A percentile compares a stretch with the other conserved stretches of the same genome.
Conservation (phyloP, 2,113 vertebrate genomes). For the Mixornis gularis region DNA sequence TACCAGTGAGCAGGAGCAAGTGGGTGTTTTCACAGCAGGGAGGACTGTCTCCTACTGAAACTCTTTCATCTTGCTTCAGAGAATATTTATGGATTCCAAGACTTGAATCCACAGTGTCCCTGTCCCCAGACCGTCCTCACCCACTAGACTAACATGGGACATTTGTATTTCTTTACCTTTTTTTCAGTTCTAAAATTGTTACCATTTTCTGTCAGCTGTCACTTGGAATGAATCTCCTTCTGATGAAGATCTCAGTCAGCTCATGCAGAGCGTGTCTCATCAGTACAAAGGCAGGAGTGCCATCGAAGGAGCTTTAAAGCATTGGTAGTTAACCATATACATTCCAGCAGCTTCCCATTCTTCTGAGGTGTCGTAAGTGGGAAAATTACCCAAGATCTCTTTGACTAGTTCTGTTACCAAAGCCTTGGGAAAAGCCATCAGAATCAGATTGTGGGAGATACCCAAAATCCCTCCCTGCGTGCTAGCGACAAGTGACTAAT, state of each 20-base stretch:
- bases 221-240: background rate
- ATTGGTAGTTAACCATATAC: background rate
- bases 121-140: background rate
- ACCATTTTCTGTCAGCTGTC: background rate
- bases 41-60: background rate
- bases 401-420: background rate
- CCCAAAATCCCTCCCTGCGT: background rate
- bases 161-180: background rate
- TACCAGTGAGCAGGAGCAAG: background rate
- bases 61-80: conserved; percentile 7
- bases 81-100: background rate
- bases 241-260: background rate
- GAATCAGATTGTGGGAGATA: background rate
- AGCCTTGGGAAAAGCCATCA: background rate
- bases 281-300: background rate
- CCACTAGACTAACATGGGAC: background rate
- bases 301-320: background rate
- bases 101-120: background rate
- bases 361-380: background rate
- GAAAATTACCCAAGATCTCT: background rate
- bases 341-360: background rate
- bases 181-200: background rate
- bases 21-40: background rate
- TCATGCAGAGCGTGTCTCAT: background rate
- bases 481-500: background rate